Evolutionary conservation across 1,140 invertebrate genomes (phyloP).

Genomic region (Panagrolaimus sp.): DNA sequence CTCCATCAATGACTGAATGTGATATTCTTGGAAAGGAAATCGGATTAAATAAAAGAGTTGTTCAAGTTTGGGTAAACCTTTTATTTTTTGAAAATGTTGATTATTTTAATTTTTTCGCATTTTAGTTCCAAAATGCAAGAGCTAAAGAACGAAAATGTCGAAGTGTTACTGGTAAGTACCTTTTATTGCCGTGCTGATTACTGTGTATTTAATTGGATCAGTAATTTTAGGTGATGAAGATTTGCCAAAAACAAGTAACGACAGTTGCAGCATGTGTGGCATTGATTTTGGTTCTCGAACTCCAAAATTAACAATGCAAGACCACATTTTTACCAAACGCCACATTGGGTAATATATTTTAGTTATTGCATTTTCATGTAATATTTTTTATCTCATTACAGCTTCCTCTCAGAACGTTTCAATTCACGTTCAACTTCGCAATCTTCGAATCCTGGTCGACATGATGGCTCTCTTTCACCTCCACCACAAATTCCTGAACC

Average conservation of each 20-base stretch:
- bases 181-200: too few relatives aligned
- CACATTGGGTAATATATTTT: conserved; percentile 32
- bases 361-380: too few relatives aligned
- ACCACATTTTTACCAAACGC: conserved; percentile 51
- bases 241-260: conserved; percentile 18
- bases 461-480: not conserved
- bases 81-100: too few relatives aligned
- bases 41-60: conserved; percentile 88
- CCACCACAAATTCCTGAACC: not conserved
- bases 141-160: conserved; percentile 90
- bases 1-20: conserved; percentile 95
- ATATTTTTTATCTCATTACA: not conserved
- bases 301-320: conserved; percentile 41
- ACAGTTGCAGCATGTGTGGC: conserved; percentile 42
- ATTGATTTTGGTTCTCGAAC: conserved; percentile 40
- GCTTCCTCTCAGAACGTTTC: not conserved
- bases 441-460: not conserved
- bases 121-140: conserved; percentile 93
- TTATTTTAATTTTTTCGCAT: too few relatives aligned
- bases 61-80: conserved; percentile 95
- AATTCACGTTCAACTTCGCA: not conserved
- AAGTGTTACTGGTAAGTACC: not conserved
- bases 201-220: too few relatives aligned
- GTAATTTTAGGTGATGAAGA: conserved; percentile 23
- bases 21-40: conserved; percentile 76